Evolutionary conservation across 1,140 invertebrate genomes (phyloP).

Genomic region (Capitella teleta): DNA sequence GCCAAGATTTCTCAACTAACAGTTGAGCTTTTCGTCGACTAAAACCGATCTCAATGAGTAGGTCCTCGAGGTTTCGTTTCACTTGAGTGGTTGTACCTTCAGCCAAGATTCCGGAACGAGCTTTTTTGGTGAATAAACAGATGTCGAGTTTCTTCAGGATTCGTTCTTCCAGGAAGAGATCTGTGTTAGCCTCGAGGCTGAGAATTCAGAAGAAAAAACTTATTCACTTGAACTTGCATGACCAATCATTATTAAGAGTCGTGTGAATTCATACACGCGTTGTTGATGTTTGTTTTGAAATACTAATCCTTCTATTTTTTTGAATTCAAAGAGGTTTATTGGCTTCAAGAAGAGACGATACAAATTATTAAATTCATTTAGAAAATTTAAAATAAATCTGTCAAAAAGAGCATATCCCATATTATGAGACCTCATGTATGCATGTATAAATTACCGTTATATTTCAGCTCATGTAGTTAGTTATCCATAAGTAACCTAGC

Average conservation of each 20-base stretch:
- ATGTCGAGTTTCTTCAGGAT: neutral
- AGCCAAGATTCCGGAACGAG: slow-evolving; percentile 22
- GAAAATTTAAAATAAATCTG: neutral
- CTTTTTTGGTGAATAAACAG: neutral
- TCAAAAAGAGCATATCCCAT: no score
- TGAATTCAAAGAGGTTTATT: neutral
- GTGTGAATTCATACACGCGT: neutral
- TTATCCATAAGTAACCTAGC: no score
- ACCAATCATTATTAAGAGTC: neutral
- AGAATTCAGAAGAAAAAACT: neutral
- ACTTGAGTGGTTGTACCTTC: slow-evolving; percentile 35
- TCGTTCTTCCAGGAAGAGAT: neutral
- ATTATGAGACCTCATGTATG: no score
- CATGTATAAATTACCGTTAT: no score
- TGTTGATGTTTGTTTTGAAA: neutral
- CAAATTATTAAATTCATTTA: neutral
- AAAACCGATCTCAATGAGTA: slow-evolving; percentile 23
- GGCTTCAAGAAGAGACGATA: neutral
- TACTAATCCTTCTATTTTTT: no score
- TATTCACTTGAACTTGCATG: neutral
- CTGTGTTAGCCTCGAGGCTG: neutral
- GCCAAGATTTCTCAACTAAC: no score
- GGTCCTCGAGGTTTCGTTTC: slow-evolving; percentile 17
- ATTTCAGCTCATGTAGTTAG: no score
- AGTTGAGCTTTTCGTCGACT: slow-evolving; percentile 3